Evolutionary conservation across 2,888 invertebrate genomes (phyloP).

Genomic region (Microlaimidae sp.): DNA sequence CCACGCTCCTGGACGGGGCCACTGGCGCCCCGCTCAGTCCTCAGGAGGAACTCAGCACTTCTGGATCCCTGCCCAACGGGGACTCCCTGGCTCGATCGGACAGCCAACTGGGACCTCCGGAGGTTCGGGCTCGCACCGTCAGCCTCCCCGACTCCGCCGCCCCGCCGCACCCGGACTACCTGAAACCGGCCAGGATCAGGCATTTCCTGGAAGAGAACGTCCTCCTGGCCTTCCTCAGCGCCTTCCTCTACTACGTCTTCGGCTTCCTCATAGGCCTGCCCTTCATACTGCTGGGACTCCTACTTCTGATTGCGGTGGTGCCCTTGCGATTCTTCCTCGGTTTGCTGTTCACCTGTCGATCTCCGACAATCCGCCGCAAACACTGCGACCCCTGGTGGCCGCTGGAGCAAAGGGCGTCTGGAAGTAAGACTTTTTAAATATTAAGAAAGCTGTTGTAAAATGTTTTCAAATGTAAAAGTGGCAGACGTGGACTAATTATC

Average conservation of each 20-base stretch:
- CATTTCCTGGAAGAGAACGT: conserved; percentile 13
- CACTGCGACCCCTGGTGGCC: conserved; percentile 13
- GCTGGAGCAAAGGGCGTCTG: too few species aligned
- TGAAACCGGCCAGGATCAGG: background rate
- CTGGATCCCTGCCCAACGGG: background rate
- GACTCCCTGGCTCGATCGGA: too few species aligned
- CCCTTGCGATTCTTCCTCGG: conserved; percentile 5
- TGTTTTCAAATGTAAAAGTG: too few species aligned
- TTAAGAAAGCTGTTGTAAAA: too few species aligned
- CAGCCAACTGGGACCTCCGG: too few species aligned
- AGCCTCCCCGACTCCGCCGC: background rate
- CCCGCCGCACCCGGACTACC: conserved; percentile 9
- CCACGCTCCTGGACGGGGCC: too few species aligned
- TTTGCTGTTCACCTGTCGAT: background rate
- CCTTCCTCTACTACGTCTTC: background rate
- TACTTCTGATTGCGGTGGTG: background rate
- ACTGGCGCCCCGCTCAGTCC: too few species aligned
- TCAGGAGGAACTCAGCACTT: background rate
- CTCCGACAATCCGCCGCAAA: background rate
- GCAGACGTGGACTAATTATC: too few species aligned
- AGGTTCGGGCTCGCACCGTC: background rate
- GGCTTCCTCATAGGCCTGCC: conserved; percentile 7
- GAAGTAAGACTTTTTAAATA: too few species aligned
- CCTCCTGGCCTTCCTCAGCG: background rate
- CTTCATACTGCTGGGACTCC: background rate